phyloP scores from a whole-genome alignment of 2,113 vertebrate genomes.

The Gulo gulo region DNA sequence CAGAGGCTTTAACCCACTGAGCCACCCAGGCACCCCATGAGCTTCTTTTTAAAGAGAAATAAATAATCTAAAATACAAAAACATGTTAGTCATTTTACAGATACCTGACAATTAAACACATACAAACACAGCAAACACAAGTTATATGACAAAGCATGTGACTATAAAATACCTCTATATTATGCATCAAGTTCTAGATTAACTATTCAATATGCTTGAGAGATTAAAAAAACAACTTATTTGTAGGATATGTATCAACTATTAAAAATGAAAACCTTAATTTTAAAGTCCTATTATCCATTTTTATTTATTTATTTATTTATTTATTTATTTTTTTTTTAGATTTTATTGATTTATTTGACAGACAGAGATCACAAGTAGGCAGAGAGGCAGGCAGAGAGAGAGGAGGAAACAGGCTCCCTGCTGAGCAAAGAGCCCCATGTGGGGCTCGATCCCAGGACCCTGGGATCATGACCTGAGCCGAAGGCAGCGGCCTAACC shows the following conservation, averaged over 20 bases:
- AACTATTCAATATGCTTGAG: background rate
- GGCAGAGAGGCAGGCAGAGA: no score
- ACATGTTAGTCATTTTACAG: background rate
- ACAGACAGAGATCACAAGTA: no score
- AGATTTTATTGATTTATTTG: no score
- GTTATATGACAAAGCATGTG: background rate
- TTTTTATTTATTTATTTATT: no score
- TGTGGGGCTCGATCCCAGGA: no score
- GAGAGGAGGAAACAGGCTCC: no score
- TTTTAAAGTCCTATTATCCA: background rate
- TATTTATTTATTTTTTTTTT: no score
- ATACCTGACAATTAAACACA: background rate
- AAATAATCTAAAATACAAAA: background rate
- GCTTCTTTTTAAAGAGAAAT: background rate
- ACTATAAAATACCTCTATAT: background rate
- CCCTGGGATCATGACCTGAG: no score
- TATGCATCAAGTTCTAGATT: background rate
- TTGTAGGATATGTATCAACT: background rate
- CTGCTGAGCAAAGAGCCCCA: no score
- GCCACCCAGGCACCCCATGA: no score
- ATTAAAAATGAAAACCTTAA: background rate
- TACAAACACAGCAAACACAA: background rate
- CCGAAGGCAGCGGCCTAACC: no score
- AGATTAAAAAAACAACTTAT: background rate
- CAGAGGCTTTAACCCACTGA: no score